Evolutionary conservation across 2,113 vertebrate species (phyloP), one percentile per base, ranked within the genome.

Genomic region (Columba livia): DNA sequence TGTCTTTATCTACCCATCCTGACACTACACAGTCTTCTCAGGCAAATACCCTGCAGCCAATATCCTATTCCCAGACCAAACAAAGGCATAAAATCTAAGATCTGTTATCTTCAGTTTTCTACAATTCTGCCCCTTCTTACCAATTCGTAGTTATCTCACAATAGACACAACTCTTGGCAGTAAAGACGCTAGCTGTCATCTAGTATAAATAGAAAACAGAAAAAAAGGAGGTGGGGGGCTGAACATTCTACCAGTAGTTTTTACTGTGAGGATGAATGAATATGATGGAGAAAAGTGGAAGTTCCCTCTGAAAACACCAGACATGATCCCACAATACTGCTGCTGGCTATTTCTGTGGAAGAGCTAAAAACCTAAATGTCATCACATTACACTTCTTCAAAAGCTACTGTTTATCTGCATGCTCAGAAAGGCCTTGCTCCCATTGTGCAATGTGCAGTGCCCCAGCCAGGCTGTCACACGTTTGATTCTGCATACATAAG

Each of bases 211-310:
- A 29, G 2, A n/a, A n/a, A 85, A 40, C 0, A 0, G 40, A 40
- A n/a, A 57, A 58, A 44, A 5, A 5, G 2, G 8, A 10, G 13
- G 2, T 13, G 5, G 3, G 6, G 12, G 4, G 3, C 17, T 51
- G 11, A 13, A 31, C 10, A 5, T 32, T 54, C 51, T 81, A 85
- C 25, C 42, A 79, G 31, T 15, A 84, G 8, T 67, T 81, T 23
- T 62, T 53, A 23, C 29, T 51, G 10, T 29, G 53, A 44, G 11
- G 36, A 73, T 50, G 31, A 87, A 2, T 40, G 29, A 53, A 93
- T 85, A 82, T 8, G 1, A 71, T 29, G 12, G 53, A 47, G 5
- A 91, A 79, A 12, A 75, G 21, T 28, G 11, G 12, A 28, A 62
- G 21, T 9, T 56, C n/a, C 23, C 56, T 60, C 53, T 38, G 26